phyloP scores from a whole-genome alignment of 92 coral and sea anemone genomes.

The Isaurus tuberculatus region DNA sequence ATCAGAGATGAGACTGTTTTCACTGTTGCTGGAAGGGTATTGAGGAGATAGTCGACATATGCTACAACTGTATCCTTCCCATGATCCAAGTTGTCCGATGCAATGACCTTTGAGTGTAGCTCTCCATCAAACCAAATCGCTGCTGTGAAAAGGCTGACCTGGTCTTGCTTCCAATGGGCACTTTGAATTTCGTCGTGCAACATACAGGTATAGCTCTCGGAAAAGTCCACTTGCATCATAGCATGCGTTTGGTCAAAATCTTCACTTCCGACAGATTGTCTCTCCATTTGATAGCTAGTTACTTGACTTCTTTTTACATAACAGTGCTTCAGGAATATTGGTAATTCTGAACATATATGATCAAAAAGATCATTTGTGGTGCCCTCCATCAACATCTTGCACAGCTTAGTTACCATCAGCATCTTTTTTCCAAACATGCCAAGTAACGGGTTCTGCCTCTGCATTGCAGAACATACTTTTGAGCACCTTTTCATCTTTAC shows the following conservation, averaged over 20 bases:
- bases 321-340: slow-evolving; percentile 58
- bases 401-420: slow-evolving; percentile 42
- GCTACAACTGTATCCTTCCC: slow-evolving; percentile 62
- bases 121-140: slow-evolving; percentile 46
- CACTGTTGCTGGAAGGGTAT: slow-evolving; percentile 50
- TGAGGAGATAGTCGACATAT: slow-evolving; percentile 55
- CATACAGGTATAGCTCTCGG: slow-evolving; percentile 63
- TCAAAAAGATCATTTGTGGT: slow-evolving; percentile 56
- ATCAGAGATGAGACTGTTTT: slow-evolving; percentile 58
- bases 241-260: slow-evolving; percentile 44
- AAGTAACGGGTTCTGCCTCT: slow-evolving; percentile 51
- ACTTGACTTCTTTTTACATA: slow-evolving; percentile 55
- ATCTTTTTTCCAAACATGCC: slow-evolving; percentile 58
- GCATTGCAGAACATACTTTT: slow-evolving; percentile 47
- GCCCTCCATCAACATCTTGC: slow-evolving; percentile 45
- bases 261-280: slow-evolving; percentile 47
- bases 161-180: slow-evolving; percentile 62
- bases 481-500: slow-evolving; percentile 49
- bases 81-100: slow-evolving; percentile 61
- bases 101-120: slow-evolving; percentile 56
- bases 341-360: slow-evolving; percentile 47
- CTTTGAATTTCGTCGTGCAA: slow-evolving; percentile 57
- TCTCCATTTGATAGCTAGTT: slow-evolving; percentile 52
- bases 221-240: slow-evolving; percentile 63
- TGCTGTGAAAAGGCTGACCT: slow-evolving; percentile 54